phyloP scores from a whole-genome alignment of 35 echinoderm and acorn worm species.

The Ptychodera flava region DNA sequence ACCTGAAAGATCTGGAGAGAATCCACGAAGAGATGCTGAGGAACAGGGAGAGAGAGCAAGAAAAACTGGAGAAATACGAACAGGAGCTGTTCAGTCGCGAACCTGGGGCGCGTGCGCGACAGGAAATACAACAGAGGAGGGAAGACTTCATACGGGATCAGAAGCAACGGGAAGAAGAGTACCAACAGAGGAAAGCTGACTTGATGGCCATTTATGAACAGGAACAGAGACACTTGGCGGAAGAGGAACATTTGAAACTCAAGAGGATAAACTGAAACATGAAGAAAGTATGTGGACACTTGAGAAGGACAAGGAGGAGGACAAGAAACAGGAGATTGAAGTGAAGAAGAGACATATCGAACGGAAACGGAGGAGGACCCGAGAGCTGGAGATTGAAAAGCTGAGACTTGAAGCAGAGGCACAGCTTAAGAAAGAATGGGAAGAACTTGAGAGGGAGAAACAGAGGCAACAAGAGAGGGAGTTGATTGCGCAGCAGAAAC shows the following conservation, averaged over 20 bases:
- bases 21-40: slow-evolving; percentile 43
- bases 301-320: slow-evolving; percentile 31
- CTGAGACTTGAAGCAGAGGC: slow-evolving; percentile 68
- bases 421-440: slow-evolving; percentile 60
- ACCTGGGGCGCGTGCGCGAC: background rate
- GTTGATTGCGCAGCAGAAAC: slow-evolving; percentile 29
- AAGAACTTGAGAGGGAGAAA: slow-evolving; percentile 61
- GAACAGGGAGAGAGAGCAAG: slow-evolving; percentile 44
- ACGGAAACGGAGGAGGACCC: slow-evolving; percentile 24
- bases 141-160: slow-evolving; percentile 25
- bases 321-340: slow-evolving; percentile 20
- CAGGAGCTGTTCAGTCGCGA: background rate
- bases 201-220: slow-evolving; percentile 44
- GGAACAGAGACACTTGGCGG: slow-evolving; percentile 18
- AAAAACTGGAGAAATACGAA: slow-evolving; percentile 6
- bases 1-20: slow-evolving; percentile 47
- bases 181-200: slow-evolving; percentile 38
- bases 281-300: background rate
- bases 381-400: slow-evolving; percentile 42
- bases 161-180: slow-evolving; percentile 48
- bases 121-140: slow-evolving; percentile 6
- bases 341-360: slow-evolving; percentile 29
- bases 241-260: slow-evolving; percentile 22
- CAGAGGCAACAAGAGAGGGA: slow-evolving; percentile 50
- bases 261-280: background rate